These are phyloP conservation scores for Paragorgia papillata DNA, from an alignment of 92 coral and sea anemone genomes.

Conservation along the genomic window DNA sequence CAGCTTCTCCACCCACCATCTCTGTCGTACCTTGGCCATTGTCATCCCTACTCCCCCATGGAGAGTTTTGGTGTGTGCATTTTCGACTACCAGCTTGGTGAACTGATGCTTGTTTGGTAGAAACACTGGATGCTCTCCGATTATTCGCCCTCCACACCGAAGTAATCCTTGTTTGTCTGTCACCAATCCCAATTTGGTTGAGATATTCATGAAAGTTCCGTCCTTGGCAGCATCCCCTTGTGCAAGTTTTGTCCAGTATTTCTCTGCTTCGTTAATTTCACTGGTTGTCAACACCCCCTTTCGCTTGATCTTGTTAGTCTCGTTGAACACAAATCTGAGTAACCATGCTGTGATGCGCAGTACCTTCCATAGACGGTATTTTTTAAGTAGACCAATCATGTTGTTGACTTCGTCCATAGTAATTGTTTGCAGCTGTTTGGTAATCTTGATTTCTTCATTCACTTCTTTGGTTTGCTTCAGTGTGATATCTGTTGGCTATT, in stretches of 20 bases:
- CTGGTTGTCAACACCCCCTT: constrained; percentile 46
- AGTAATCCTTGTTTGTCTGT: not conserved
- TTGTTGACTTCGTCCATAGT: too few relatives aligned
- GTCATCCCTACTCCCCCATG: constrained; percentile 59
- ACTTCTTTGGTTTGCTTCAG: not conserved
- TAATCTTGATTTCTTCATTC: constrained; percentile 16
- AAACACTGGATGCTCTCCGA: constrained; percentile 48
- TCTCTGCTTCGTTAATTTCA: constrained; percentile 49
- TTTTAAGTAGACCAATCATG: too few relatives aligned
- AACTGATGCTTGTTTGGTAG: constrained; percentile 47
- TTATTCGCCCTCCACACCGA: not conserved
- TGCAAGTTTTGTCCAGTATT: constrained; percentile 34
- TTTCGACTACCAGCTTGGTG: constrained; percentile 38
- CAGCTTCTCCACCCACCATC: constrained; percentile 50
- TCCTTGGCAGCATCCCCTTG: constrained; percentile 10
- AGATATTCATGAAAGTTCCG: not conserved
- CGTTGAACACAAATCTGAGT: not conserved
- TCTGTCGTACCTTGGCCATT: constrained; percentile 53
- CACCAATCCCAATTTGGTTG: constrained; percentile 34
- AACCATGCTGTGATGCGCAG: constrained; percentile 58
- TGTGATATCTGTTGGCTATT: constrained; percentile 24
- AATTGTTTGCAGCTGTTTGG: constrained; percentile 8
- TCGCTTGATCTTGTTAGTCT: not conserved
- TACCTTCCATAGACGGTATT: constrained; percentile 28
- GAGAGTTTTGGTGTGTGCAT: constrained; percentile 47